These are phyloP conservation scores for Tetragonula carbonaria DNA, from an alignment of 2,888 invertebrate genomes.

Conservation along the genomic window DNA sequence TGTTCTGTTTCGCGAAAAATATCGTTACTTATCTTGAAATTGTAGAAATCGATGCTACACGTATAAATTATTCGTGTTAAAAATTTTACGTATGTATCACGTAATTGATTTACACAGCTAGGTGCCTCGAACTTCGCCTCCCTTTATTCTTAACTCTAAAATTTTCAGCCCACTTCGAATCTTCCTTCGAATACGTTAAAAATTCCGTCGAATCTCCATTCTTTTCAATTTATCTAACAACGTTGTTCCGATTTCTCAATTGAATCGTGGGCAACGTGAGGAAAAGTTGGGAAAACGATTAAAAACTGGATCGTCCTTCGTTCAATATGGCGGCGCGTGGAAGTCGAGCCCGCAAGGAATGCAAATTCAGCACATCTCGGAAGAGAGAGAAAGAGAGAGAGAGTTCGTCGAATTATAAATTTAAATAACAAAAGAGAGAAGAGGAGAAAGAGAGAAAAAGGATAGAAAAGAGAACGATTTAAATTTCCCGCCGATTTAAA, in stretches of 20 bases:
- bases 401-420: conserved; percentile 28
- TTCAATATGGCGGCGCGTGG: not conserved
- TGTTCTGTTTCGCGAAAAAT: too few relatives aligned
- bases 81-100: too few relatives aligned
- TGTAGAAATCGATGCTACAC: too few relatives aligned
- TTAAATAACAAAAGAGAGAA: not conserved
- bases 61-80: too few relatives aligned
- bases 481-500: conserved; percentile 27
- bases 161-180: not conserved
- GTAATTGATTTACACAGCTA: too few relatives aligned
- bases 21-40: too few relatives aligned
- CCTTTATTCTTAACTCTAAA: not conserved
- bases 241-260: not conserved
- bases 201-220: not conserved
- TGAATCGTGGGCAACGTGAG: not conserved
- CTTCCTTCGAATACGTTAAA: not conserved
- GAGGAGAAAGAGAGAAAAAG: not conserved
- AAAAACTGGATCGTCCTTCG: conserved; percentile 19
- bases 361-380: conserved; percentile 26
- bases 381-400: not conserved
- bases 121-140: too few relatives aligned
- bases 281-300: conserved; percentile 17
- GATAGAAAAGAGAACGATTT: not conserved
- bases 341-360: conserved; percentile 26
- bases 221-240: not conserved